Base-by-base conservation (phyloP, 2,113 vertebrate genomes). In the Ptychochromis oligacanthus region DNA sequence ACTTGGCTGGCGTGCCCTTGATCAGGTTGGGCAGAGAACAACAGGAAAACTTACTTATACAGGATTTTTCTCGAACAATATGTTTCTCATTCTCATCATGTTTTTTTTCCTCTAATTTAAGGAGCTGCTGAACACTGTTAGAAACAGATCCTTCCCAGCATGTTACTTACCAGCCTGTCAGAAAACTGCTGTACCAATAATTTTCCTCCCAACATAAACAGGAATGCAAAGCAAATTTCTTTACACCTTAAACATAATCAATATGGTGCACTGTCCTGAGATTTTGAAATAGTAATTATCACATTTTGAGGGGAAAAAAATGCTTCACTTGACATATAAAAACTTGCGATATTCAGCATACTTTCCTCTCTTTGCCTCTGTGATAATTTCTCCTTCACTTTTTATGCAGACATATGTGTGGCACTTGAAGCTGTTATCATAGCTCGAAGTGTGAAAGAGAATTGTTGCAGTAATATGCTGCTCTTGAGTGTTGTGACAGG, bases 211-310 rank as follows among this genome's bases (percentile, higher is more conserved):
- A 59, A 65, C 14, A 60, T 65, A 84, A 88, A 89, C 89, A 87
- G 36, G 3, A 83, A 88, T 49, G 34, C 46, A 52, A 65, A 57
- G 56, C 15, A 67, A 87, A 81, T 67, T 83, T 57, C 79, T 94
- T 94, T 85, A 83, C 94, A 95, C 91, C 93, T 94, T 91, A 83
- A 87, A 75, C 83, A 85, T 84, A 87, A 93, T 82, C 92, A 92
- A 89, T 94, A 93, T 95, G 91, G 86, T 89, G 72, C 55, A 67
- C 52, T 91, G 88, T 88, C 81, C 88, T 87, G 81, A 83, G 87
- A 93, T 77, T 90, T 88, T 86, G 56, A 85, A 88, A 74, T 60
- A 83, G 89, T 83, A 95, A 95, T 96, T 95, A 95, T 92, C 95
- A 95, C 95, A 80, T 95, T 86, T 87, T 87, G 61, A 56, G 26